These are phyloP conservation scores for Brachyalestes nurse DNA, from an alignment of 2,797 vertebrate species.

Conservation along the genomic window DNA sequence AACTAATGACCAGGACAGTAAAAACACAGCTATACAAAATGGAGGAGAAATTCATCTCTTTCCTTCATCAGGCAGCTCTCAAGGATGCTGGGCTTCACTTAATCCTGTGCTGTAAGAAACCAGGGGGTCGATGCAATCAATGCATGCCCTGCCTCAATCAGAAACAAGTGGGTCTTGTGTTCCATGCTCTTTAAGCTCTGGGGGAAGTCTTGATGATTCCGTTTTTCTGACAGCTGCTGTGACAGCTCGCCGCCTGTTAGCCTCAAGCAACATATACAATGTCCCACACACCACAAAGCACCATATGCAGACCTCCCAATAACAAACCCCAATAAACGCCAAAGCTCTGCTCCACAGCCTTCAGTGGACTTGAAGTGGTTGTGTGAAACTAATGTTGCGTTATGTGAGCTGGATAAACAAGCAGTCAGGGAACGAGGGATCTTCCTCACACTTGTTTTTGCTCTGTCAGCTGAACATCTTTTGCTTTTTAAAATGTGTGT, in stretches of 20 bases:
- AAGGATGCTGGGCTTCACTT: constrained; percentile 32
- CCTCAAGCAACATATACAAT: constrained; percentile 6
- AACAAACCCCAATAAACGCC: constrained; percentile 2
- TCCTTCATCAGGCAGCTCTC: constrained; percentile 44
- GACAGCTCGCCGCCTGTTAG: constrained; percentile 44
- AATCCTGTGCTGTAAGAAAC: constrained; percentile 40
- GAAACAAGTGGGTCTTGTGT: constrained; percentile 44
- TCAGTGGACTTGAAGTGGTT: background rate
- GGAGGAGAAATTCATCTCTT: constrained; percentile 16
- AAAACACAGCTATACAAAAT: constrained; percentile 29
- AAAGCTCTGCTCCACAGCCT: background rate
- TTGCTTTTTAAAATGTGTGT: background rate
- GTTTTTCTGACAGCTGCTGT: constrained; percentile 39
- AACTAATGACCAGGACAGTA: constrained; percentile 39
- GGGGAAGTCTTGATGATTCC: constrained; percentile 43
- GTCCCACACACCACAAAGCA: background rate
- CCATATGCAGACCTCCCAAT: background rate
- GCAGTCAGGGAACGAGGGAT: background rate
- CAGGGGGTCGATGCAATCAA: constrained; percentile 54
- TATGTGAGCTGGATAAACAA: constrained; percentile 1
- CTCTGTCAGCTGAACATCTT: background rate
- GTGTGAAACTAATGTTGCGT: constrained; percentile 10
- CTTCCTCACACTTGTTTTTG: background rate
- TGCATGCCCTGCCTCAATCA: constrained; percentile 49
- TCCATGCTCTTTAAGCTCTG: constrained; percentile 47